A percentile compares a stretch with the other conserved stretches of the same genome.
phyloP scores from a whole-genome alignment of 2,797 vertebrate species.

The Acrocephalus scirpaceus region DNA sequence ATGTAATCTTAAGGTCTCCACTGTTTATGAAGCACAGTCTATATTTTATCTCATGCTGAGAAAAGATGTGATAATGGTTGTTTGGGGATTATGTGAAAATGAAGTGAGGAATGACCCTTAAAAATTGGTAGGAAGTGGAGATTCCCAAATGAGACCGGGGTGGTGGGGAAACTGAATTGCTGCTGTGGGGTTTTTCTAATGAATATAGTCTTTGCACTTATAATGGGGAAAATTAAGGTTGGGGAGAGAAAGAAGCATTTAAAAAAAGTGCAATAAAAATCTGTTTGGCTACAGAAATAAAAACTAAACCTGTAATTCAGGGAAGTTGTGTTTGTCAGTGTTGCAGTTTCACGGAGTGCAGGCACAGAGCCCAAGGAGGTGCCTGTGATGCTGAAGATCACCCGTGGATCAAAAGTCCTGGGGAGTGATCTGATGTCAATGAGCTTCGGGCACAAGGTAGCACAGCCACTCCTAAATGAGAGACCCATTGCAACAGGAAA shows the following conservation, averaged over 20 bases:
- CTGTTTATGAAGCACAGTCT: slow-evolving; percentile 59
- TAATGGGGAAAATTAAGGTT: neutral
- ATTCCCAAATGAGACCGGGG: slow-evolving; percentile 19
- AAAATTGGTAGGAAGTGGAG: slow-evolving; percentile 36
- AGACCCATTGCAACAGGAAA: accelerated
- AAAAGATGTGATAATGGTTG: slow-evolving; percentile 61
- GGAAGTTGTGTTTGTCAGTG: neutral
- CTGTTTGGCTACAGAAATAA: neutral
- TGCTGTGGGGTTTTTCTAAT: neutral
- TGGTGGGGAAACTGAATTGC: neutral
- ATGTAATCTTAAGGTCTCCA: slow-evolving; percentile 58
- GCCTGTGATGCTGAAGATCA: neutral
- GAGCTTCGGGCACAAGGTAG: neutral
- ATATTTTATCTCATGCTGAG: slow-evolving; percentile 66
- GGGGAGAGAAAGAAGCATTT: neutral
- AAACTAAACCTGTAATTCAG: neutral
- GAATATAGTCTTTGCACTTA: neutral
- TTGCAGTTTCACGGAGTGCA: neutral
- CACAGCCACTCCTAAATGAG: neutral
- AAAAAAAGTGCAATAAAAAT: neutral
- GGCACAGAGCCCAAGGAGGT: neutral
- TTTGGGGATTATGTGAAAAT: slow-evolving; percentile 66
- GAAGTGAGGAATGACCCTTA: slow-evolving; percentile 65
- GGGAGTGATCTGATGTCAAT: neutral
- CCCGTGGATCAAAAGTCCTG: neutral